A percentile compares a stretch with the other conserved stretches of the same genome.
These are phyloP conservation scores for Sinodicranocentrus sp. DNA, from an alignment of 2,888 invertebrate species.

Conservation along the genomic window DNA sequence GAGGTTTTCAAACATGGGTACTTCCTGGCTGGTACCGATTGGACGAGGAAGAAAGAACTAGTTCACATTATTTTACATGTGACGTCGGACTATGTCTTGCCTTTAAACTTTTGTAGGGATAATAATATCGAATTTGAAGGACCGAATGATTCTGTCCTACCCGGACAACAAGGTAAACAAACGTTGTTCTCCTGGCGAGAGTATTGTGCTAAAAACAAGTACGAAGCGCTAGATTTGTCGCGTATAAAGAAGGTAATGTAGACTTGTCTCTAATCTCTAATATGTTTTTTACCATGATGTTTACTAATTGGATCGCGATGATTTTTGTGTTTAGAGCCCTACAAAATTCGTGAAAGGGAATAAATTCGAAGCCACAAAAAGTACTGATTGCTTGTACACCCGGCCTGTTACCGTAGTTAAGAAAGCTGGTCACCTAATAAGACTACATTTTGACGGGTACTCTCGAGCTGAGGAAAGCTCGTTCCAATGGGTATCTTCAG, in stretches of 20 bases:
- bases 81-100: conserved; percentile 65
- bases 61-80: conserved; percentile 58
- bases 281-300: too few relatives aligned
- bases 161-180: too few relatives aligned
- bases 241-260: too few relatives aligned
- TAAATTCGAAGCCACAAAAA: conserved; percentile 71
- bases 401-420: conserved; percentile 68
- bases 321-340: conserved; percentile 30
- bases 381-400: conserved; percentile 49
- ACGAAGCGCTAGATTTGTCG: too few relatives aligned
- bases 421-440: conserved; percentile 61
- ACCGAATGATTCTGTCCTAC: not conserved
- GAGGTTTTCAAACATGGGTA: conserved; percentile 54
- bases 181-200: too few relatives aligned
- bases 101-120: conserved; percentile 59
- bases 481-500: conserved; percentile 62
- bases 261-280: too few relatives aligned
- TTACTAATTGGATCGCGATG: too few relatives aligned
- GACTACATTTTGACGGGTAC: conserved; percentile 71
- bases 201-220: not conserved
- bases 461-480: not conserved
- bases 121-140: conserved; percentile 51
- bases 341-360: conserved; percentile 57
- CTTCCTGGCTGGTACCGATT: conserved; percentile 45
- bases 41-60: not conserved